Percentiles rank a stretch among this genome's conserved stretches.
Evolutionary conservation across 2,888 invertebrate species (phyloP).

Genomic region (Leptopilina syphax): DNA sequence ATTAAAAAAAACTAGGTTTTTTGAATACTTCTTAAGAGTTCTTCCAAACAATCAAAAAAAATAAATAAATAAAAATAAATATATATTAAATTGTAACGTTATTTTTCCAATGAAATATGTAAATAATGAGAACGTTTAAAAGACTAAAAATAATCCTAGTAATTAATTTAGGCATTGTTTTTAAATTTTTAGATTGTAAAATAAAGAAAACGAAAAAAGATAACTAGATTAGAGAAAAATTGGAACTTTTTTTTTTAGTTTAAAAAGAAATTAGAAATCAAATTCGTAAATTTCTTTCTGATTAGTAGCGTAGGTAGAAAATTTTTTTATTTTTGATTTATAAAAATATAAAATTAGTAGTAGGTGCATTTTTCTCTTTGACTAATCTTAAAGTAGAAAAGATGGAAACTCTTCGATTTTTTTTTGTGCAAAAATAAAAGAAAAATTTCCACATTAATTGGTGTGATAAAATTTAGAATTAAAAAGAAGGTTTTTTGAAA

Average conservation of each 20-base stretch:
- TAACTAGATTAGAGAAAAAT: constrained; percentile 6
- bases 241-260: background rate
- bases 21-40: constrained; percentile 31
- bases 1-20: constrained; percentile 1
- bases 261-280: background rate
- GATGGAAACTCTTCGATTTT: no score
- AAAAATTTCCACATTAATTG: background rate
- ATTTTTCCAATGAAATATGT: constrained; percentile 18
- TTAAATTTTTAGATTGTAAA: constrained; percentile 22
- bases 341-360: no score
- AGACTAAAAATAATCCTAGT: constrained; percentile 22
- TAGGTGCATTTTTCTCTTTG: no score
- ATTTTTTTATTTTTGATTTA: no score
- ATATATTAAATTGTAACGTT: constrained; percentile 18
- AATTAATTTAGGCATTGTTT: constrained; percentile 19
- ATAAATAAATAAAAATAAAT: no score
- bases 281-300: background rate
- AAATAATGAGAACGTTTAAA: constrained; percentile 12
- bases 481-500: background rate
- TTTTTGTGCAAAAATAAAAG: background rate
- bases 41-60: constrained; percentile 15
- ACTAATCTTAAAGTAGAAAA: no score
- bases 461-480: background rate
- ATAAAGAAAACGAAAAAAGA: background rate
- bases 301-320: no score